Evolutionary conservation across 2,888 invertebrate genomes (phyloP).

Genomic region (Lamellibrachia satsuma): DNA sequence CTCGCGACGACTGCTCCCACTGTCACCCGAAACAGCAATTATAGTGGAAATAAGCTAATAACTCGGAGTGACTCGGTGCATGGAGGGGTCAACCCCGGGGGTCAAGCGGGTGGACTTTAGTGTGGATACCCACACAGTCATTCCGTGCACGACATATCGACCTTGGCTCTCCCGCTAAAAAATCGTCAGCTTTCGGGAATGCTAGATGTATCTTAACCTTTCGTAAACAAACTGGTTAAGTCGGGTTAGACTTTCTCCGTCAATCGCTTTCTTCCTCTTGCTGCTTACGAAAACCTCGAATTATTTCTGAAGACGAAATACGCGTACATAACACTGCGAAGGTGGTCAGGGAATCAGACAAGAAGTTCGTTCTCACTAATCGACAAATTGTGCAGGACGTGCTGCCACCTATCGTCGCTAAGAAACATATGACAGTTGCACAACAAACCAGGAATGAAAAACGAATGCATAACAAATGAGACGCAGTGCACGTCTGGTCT

Average conservation of each 20-base stretch:
- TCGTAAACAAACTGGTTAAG: neutral
- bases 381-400: neutral
- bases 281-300: neutral
- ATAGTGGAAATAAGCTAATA: constrained; percentile 6
- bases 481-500: neutral
- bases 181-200: neutral
- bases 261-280: neutral
- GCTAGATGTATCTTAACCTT: too few species aligned
- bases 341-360: neutral
- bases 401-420: neutral
- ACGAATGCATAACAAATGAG: neutral
- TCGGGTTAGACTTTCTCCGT: neutral
- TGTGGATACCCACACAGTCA: neutral
- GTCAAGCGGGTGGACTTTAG: neutral
- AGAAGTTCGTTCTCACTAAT: neutral
- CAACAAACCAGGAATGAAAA: neutral
- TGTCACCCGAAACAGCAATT: neutral
- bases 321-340: neutral
- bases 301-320: neutral
- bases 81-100: neutral
- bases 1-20: neutral
- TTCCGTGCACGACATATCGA: neutral
- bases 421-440: neutral
- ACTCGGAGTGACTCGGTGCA: constrained; percentile 2
- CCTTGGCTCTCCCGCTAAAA: neutral